Percentiles rank a stretch among this genome's conserved stretches.
phyloP scores from a whole-genome alignment of 2,888 invertebrate genomes.

The Portevinia maculata region DNA sequence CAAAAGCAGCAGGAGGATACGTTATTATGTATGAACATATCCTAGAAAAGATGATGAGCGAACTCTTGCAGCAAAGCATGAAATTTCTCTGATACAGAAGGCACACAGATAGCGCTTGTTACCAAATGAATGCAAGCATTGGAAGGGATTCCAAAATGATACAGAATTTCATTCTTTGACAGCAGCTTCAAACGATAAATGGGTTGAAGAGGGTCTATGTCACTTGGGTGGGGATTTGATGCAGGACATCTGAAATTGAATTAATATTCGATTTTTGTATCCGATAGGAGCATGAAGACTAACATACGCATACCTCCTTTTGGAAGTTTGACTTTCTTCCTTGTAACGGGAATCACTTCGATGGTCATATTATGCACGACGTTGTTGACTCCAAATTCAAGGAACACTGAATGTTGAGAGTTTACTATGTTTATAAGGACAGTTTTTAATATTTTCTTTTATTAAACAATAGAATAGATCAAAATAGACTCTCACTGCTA shows the following conservation, averaged over 20 bases:
- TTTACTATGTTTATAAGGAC: no score
- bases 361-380: no score
- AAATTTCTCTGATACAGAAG: conserved; percentile 41
- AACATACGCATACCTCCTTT: no score
- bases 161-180: conserved; percentile 19
- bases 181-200: conserved; percentile 7
- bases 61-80: conserved; percentile 52
- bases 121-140: conserved; percentile 25
- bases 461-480: no score
- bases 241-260: conserved; percentile 37
- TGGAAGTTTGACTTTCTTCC: no score
- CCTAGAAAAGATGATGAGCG: conserved; percentile 61
- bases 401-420: no score
- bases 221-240: background rate
- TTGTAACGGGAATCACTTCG: no score
- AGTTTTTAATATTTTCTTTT: no score
- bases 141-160: conserved; percentile 43
- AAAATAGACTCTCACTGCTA: no score
- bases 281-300: conserved; percentile 1
- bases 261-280: conserved; percentile 44
- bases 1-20: conserved; percentile 11
- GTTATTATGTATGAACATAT: no score
- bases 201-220: conserved; percentile 3
- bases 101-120: conserved; percentile 4
- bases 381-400: no score